Percentiles rank a stretch among this genome's conserved stretches.
Evolutionary conservation across 2,888 invertebrate species (phyloP).

Genomic region (Entomobrya multifasciata): DNA sequence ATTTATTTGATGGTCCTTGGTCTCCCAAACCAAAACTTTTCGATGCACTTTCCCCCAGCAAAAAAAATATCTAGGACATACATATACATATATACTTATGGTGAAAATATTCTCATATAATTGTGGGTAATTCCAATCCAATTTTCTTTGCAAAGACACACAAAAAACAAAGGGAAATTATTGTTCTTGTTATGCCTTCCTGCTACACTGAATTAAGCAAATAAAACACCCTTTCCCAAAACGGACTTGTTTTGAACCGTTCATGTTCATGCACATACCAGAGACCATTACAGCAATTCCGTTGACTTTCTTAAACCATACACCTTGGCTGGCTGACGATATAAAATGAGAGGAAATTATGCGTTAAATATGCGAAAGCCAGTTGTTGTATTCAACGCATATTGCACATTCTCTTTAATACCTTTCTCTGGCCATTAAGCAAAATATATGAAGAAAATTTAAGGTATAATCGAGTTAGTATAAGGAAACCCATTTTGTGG

Average conservation of each 20-base stretch:
- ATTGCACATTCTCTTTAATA: not conserved
- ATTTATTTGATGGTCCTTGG: too few relatives aligned
- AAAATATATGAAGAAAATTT: too few relatives aligned
- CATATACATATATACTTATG: not conserved
- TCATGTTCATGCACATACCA: too few relatives aligned
- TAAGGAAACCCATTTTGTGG: too few relatives aligned
- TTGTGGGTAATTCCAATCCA: too few relatives aligned
- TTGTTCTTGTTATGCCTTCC: not conserved
- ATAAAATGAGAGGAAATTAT: slow-evolving; percentile 16
- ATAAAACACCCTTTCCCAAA: not conserved
- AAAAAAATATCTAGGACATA: not conserved
- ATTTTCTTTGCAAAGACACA: slow-evolving; percentile 21
- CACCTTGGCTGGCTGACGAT: too few relatives aligned
- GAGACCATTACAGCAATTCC: too few relatives aligned
- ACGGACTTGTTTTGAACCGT: too few relatives aligned
- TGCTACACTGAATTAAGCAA: not conserved
- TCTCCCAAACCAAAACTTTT: too few relatives aligned
- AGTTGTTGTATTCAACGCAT: slow-evolving; percentile 23
- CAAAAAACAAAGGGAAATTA: not conserved
- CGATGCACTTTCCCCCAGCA: not conserved
- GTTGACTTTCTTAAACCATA: too few relatives aligned
- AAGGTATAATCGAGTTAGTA: too few relatives aligned
- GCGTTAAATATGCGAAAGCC: slow-evolving; percentile 12
- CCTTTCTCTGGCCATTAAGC: too few relatives aligned
- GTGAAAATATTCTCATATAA: not conserved